Evolutionary conservation across 2,797 vertebrate genomes (phyloP), one percentile per base, ranked within the genome.

Genomic region (Lycodopsis pacificus): DNA sequence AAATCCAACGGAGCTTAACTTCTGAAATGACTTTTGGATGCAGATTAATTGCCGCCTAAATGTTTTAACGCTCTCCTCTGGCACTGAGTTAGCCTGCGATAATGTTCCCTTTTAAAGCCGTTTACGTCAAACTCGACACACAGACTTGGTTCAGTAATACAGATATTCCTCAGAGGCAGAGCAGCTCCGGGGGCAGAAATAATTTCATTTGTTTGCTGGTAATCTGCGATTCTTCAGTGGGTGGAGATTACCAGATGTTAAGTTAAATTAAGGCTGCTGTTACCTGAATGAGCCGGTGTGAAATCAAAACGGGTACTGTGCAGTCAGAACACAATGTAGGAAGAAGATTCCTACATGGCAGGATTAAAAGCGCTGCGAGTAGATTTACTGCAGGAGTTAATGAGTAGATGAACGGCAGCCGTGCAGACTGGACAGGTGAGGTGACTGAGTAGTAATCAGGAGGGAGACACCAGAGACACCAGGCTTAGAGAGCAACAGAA

Each of bases 1-100:
- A 48, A 79, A 62, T 44, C 73, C 62, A 56, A 25, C 65, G 15
- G 58, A 72, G 71, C 54, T 49, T 61, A 73, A 67, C 65, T 62
- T 69, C 51, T 32, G 11, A 70, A 84, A 71, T 64, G 44, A 65
- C 71, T 71, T 67, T 59, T 0, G 6, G 71, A 58, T 56, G 53
- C 44, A 76, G 76, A 85, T 82, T 59, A 73, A 82, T 77, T 74
- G 57, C n/a, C 0, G 7, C 32, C 25, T 44, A 44, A 73, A 57
- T 57, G 64, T 79, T 73, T 73, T 65, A 68, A 3, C 17, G 48
- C 59, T 64, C 15, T 79, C 59, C 36, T 79, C 72, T 56, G 64
- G 73, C 65, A n/a, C 22, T 38, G 62, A 70, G 73, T 61, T 25
- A 73, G 40, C 46, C 64, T 0, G 6, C 1, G 7, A 76, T 74